Base-by-base conservation (phyloP, 2,888 invertebrate species). In the Chrysina gloriosa region DNA sequence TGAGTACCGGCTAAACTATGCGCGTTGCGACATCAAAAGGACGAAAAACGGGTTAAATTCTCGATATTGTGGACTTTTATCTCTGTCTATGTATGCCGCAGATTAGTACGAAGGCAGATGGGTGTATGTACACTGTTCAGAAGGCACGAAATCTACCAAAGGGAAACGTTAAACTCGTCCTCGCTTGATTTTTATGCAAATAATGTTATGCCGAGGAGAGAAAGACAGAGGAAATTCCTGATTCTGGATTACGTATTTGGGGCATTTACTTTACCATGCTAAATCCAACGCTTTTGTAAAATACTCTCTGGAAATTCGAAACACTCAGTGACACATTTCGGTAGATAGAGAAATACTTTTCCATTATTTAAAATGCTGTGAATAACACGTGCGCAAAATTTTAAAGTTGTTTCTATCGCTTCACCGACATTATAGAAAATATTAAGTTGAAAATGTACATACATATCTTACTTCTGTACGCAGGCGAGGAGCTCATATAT, bases 31-130 rank as follows among this genome's bases (percentile, higher is more conserved):
- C 72, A 73, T 73, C 73, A 73, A 73, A 72, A 73, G 74, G 69
- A 71, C 68, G 72, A 75, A 76, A 77, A 77, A 78, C 75, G 75
- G 73, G 74, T 71, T 73, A 73, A 73, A 74, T 77, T 77, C 74
- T 73, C 63, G 69, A 69, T 72, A 71, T 72, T 72, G 67, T 72
- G 69, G 50, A 66, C 68, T 70, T 73, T 50, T 67, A 70, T 68
- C 58, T 67, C 45, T 63, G 47, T 27, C 31, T 64, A 36, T 23
- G 36, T 36, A 7, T 34, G 11, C 39, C n/a, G 34, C 14, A 56
- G 56, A 36, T 23, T 34, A 34, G 56, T 6, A 56, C n/a, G 23
- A 21, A 34, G 31, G 14, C 23, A 36, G 23, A 31, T 16, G 54
- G 31, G 19, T 14, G 21, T 54, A 29, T 1, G 42, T 4, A 5